Base-by-base conservation (phyloP, 2,888 invertebrate species). In the Amorpha juglandis region DNA sequence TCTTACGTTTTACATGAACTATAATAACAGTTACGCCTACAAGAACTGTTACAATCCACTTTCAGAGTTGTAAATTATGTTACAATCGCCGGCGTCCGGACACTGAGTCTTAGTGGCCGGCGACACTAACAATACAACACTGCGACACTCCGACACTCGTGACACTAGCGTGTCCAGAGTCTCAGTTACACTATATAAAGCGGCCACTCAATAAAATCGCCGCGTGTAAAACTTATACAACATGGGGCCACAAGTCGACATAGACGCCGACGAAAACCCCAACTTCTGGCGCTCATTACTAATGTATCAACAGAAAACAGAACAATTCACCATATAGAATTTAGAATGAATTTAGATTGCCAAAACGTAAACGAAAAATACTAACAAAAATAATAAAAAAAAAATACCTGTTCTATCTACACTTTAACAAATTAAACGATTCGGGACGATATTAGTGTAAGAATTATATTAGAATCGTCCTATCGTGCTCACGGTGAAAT, bases 381-480 rank as follows among this genome's bases (percentile, higher is more conserved):
- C 80, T 86, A 91, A 90, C 88, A 87, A 91, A 90, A 88, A 87
- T 86, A 88, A 87, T n/a, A 83, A 87, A 81, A 85, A 88, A 38
- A 38, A 8, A 42, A 50, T 83, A 87, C 88, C 87, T 81, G 89
- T 75, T 84, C 84, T 84, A 87, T 77, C 87, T 89, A 91, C 84
- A 88, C 81, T 88, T 86, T 87, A 92, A 92, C 91, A 89, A 91
- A 90, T 90, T 85, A 89, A 90, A 90, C 86, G 87, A 89, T 83
- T 89, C 78, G 80, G 92, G 93, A 93, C 93, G 93, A 93, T 91
- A 87, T 92, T 87, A 90, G 90, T 91, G 89, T 92, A 92, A 93
- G 92, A 93, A 93, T 93, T 92, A 93, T 93, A 92, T 92, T 90
- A 92, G 87, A 89, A 92, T 92, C 92, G 92, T 91, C 92, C 92